A percentile compares a stretch with the other conserved stretches of the same genome.
phyloP scores from a whole-genome alignment of 2,797 vertebrate species.

The Huso huso region DNA sequence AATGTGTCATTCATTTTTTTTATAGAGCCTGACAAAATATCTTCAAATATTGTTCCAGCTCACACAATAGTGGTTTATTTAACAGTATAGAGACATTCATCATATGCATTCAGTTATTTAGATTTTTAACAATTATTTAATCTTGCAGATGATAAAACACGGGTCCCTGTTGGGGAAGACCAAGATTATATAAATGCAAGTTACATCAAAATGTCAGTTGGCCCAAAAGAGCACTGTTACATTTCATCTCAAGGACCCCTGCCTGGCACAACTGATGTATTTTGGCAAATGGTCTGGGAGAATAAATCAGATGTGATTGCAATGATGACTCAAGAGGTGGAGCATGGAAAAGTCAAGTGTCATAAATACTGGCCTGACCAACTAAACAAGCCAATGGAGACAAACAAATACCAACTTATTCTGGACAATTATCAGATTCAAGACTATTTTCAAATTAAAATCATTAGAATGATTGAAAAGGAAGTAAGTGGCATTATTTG shows the following conservation, averaged over 20 bases:
- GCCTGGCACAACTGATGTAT: conserved; percentile 67
- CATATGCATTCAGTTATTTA: conserved; percentile 26
- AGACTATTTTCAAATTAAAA: conserved; percentile 71
- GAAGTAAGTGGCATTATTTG: conserved; percentile 53
- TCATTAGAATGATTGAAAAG: conserved; percentile 74
- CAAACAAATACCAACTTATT: conserved; percentile 53
- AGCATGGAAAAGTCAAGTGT: conserved; percentile 74
- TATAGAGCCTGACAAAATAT: too few relatives aligned
- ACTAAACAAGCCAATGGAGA: conserved; percentile 50
- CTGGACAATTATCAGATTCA: conserved; percentile 62
- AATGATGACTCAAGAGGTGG: conserved; percentile 86
- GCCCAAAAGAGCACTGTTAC: conserved; percentile 69
- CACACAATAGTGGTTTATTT: too few relatives aligned
- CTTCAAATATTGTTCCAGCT: too few relatives aligned
- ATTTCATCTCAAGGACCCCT: conserved; percentile 85
- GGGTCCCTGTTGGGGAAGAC: conserved; percentile 73
- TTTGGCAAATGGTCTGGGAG: conserved; percentile 97
- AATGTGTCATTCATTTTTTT: too few relatives aligned
- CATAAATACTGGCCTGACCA: conserved; percentile 82
- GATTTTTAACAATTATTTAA: background rate
- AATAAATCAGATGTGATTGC: conserved; percentile 78
- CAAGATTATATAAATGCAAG: conserved; percentile 87
- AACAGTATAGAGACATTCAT: too few relatives aligned
- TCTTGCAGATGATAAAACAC: conserved; percentile 76
- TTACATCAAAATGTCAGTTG: conserved; percentile 71